These are phyloP conservation scores for Epiblema foenella DNA, from an alignment of 2,888 invertebrate species.

Conservation along the genomic window DNA sequence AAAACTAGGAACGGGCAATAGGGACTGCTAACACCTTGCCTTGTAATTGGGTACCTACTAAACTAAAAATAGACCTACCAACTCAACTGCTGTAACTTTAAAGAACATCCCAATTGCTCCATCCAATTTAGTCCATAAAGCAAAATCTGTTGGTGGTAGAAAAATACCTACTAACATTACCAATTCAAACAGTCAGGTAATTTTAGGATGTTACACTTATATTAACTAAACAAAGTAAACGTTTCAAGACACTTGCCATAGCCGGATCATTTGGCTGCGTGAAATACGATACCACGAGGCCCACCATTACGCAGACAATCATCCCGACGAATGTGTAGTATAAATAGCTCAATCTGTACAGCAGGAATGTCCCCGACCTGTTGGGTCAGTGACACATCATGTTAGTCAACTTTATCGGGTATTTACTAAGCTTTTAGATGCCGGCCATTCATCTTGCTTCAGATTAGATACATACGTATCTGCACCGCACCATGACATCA, in stretches of 20 bases:
- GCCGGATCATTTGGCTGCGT: conserved; percentile 86
- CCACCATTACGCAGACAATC: conserved; percentile 86
- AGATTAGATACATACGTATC: not conserved
- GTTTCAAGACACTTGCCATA: conserved; percentile 64
- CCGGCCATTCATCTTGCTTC: not conserved
- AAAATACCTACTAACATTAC: not conserved
- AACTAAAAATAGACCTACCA: too few relatives aligned
- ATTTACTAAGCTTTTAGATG: not conserved
- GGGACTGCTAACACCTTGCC: too few relatives aligned
- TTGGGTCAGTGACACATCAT: conserved; percentile 29
- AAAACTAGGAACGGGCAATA: too few relatives aligned
- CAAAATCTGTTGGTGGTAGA: not conserved
- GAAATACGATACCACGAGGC: conserved; percentile 88
- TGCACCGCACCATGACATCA: not conserved
- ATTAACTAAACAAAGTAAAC: conserved; percentile 28
- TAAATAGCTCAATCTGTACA: conserved; percentile 90
- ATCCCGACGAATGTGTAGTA: conserved; percentile 91
- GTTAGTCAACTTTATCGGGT: not conserved
- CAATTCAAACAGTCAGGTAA: not conserved
- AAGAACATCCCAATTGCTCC: too few relatives aligned
- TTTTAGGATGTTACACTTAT: conserved; percentile 14
- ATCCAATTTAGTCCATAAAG: conserved; percentile 34
- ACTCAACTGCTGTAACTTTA: too few relatives aligned
- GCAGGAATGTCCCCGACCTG: conserved; percentile 86
- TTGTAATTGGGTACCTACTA: too few relatives aligned